Base-by-base conservation (phyloP, 2,113 vertebrate genomes). In the Sakesphorus luctuosus region DNA sequence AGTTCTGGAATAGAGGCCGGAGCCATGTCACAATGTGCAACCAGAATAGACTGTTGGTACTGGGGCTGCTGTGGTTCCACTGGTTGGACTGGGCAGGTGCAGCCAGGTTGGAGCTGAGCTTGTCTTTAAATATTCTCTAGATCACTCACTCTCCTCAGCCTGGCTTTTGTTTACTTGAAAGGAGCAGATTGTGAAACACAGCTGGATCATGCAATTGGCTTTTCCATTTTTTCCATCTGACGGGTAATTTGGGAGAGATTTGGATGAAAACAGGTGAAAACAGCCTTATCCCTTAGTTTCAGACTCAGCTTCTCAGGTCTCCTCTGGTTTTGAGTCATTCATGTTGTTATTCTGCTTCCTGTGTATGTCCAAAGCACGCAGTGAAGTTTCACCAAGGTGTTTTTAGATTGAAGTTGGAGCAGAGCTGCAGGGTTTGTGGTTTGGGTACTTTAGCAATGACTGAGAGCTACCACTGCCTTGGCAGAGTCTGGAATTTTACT, bases 151-250 rank as follows among this genome's bases (percentile, higher is more conserved):
- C 20, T 46, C 36, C 38, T 1, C 2, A 61, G 63, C 63, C 49
- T 65, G 92, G 28, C 29, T 90, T 75, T 46, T 50, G 52, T 87
- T 91, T 67, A 58, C 76, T 10, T n/a, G 61, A 26, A 72, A 67
- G 78, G 46, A 63, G 28, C 0, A 1, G 55, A 9, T 68, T 67
- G 78, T 68, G 93, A 81, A 87, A 77, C 4, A 10, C 8, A 26
- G 31, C 87, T 77, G 89, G 77, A 1, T 0, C 20, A 16, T 1
- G 0, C 16, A 15, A 0, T 0, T 4, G 43, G 36, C 35, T 77
- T 78, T 47, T 9, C 50, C 3, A 0, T 53, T 29, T 28, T 52
- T 50, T 21, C 13, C 8, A 3, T 50, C 44, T 8, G 18, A 5
- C 8, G 62, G 66, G 25, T 59, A 36, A 4, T 11, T 4, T 28